phyloP scores from a whole-genome alignment of 2,888 invertebrate species.

The Dryococelus australis region DNA sequence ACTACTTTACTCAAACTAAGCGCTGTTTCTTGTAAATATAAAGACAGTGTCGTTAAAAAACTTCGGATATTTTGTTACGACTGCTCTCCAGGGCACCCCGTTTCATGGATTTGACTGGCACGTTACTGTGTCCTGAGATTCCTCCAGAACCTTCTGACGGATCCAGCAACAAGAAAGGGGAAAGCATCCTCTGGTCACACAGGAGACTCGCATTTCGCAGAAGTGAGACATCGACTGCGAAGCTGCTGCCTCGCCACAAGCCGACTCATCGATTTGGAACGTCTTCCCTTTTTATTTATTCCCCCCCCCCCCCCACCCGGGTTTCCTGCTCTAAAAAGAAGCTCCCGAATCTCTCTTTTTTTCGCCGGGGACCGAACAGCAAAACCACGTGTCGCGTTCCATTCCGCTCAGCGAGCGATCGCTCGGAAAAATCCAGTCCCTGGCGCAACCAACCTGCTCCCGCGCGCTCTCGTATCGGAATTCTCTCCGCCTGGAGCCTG shows the following conservation, averaged over 20 bases:
- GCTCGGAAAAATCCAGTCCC: neutral
- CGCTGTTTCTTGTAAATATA: too few relatives aligned
- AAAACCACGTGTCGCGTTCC: neutral
- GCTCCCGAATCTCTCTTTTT: neutral
- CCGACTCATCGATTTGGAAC: neutral
- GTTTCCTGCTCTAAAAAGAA: neutral
- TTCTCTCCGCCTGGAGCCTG: too few relatives aligned
- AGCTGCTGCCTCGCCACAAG: neutral
- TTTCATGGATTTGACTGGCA: too few relatives aligned
- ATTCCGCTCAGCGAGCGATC: neutral
- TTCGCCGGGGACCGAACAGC: neutral
- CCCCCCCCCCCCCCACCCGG: neutral
- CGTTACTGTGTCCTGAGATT: too few relatives aligned
- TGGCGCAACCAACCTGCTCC: neutral
- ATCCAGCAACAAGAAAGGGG: too few relatives aligned
- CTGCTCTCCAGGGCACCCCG: too few relatives aligned
- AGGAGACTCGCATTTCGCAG: neutral
- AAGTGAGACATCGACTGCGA: neutral
- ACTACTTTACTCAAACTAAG: too few relatives aligned
- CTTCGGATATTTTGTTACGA: too few relatives aligned
- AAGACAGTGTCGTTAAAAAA: too few relatives aligned
- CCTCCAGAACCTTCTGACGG: too few relatives aligned
- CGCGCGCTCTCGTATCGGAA: neutral
- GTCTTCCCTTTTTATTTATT: neutral
- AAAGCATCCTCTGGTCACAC: too few relatives aligned